Evolutionary conservation across 2,113 vertebrate genomes (phyloP).

Genomic region (Actenoides hombroni): DNA sequence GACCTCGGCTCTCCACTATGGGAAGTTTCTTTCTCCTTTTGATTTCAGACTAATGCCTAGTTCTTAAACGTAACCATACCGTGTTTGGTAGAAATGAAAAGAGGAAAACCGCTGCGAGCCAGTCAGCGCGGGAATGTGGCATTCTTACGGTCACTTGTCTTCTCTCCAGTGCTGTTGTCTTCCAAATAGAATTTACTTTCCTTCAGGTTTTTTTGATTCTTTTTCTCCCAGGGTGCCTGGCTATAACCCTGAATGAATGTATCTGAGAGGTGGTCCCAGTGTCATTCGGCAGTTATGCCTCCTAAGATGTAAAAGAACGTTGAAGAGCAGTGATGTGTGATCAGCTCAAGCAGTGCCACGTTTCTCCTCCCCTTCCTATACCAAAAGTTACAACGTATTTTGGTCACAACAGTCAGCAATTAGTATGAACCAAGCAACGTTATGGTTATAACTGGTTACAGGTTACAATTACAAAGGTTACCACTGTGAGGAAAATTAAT

Average conservation of each 20-base stretch:
- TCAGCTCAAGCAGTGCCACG: neutral
- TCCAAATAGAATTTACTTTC: neutral
- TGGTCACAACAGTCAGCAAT: neutral
- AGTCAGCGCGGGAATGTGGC: neutral
- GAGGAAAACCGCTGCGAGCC: neutral
- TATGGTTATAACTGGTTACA: conserved; percentile 37
- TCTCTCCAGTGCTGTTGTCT: neutral
- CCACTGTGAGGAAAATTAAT: conserved; percentile 44
- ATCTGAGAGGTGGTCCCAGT: neutral
- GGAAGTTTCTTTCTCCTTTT: neutral
- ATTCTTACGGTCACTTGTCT: neutral
- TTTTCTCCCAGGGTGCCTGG: neutral
- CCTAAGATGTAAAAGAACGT: neutral
- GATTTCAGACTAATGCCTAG: neutral
- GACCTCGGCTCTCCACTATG: neutral
- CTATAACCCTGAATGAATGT: neutral
- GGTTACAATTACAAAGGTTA: conserved; percentile 33
- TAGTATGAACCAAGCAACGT: neutral
- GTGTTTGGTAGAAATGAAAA: neutral
- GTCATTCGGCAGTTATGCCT: neutral
- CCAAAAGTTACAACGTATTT: neutral
- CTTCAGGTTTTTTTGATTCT: neutral
- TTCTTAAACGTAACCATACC: neutral
- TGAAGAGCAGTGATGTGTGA: neutral
- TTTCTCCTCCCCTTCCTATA: neutral